These are phyloP conservation scores for Platycnemis pennipes DNA, from an alignment of 2,888 invertebrate species.

Conservation along the genomic window DNA sequence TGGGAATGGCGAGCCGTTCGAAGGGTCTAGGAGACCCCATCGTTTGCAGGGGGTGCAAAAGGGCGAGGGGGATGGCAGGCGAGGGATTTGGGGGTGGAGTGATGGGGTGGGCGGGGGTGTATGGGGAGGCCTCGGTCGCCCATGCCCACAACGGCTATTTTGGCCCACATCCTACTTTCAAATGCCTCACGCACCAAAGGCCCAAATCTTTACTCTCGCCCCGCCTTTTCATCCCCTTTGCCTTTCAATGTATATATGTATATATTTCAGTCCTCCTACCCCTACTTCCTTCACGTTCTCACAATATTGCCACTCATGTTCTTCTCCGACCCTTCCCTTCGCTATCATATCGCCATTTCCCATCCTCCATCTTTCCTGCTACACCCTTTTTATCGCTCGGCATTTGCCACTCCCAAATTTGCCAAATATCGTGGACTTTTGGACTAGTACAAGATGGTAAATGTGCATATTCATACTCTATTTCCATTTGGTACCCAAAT, in stretches of 20 bases:
- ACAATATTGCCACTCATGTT: neutral
- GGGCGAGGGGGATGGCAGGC: neutral
- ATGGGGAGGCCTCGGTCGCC: neutral
- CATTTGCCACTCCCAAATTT: neutral
- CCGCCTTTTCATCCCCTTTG: neutral
- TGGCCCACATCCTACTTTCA: constrained; percentile 41
- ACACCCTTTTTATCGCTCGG: neutral
- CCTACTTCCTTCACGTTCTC: neutral
- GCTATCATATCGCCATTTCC: neutral
- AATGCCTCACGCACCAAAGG: constrained; percentile 12
- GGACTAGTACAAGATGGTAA: no score
- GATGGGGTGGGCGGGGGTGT: neutral
- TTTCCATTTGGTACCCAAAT: no score
- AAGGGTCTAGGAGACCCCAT: no score
- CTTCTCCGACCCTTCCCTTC: neutral
- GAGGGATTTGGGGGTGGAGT: neutral
- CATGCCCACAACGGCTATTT: neutral
- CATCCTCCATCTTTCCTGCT: neutral
- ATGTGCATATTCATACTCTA: no score
- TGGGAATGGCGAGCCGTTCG: neutral
- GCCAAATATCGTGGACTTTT: neutral
- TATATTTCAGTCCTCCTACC: neutral
- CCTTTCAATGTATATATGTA: neutral
- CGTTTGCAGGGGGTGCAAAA: no score
- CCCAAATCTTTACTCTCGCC: neutral